Evolutionary conservation across 2,113 vertebrate species (phyloP).

Genomic region (Neolamprologus sp.): DNA sequence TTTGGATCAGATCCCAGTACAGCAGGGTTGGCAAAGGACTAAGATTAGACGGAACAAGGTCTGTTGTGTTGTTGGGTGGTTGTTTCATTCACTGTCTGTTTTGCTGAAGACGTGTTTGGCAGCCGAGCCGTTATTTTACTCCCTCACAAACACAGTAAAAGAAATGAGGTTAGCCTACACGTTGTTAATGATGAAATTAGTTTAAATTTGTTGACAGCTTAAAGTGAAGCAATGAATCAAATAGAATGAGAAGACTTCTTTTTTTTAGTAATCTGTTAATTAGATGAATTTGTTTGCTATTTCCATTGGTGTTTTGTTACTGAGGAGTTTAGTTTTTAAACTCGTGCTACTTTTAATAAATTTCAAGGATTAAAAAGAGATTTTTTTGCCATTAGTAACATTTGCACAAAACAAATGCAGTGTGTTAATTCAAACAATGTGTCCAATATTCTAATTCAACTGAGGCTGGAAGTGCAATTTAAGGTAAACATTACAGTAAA

Average conservation of each 20-base stretch:
- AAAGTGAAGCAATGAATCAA: background rate
- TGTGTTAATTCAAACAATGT: background rate
- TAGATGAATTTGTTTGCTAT: background rate
- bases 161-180: background rate
- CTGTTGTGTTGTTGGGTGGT: constrained; percentile 1
- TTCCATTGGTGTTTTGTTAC: background rate
- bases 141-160: background rate
- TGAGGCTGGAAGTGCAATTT: background rate
- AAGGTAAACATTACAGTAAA: background rate
- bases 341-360: background rate
- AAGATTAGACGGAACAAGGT: background rate
- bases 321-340: background rate
- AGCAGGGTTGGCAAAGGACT: background rate
- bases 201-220: background rate
- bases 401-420: background rate
- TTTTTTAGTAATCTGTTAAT: background rate
- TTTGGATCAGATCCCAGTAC: constrained; percentile 29
- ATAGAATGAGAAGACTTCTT: background rate
- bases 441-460: background rate
- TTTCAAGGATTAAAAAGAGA: background rate
- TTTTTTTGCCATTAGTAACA: background rate
- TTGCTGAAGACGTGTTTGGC: background rate
- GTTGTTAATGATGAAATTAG: background rate
- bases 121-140: background rate
- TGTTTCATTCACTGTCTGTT: constrained; percentile 3